Conservation (phyloP, 2,113 vertebrate species). For the Sciurus niger region DNA sequence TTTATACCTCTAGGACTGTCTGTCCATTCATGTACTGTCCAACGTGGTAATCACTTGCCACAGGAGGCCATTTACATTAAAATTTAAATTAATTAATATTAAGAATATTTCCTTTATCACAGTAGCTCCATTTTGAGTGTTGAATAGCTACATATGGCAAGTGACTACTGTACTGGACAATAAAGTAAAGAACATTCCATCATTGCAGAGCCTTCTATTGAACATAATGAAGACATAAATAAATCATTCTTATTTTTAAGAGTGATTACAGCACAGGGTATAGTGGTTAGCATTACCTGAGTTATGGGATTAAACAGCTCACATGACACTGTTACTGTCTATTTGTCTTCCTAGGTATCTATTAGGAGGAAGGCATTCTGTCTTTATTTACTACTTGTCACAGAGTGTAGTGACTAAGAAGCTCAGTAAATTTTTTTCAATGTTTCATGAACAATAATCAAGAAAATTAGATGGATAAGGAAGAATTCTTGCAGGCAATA, state of each 20-base stretch:
- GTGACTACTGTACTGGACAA: neutral
- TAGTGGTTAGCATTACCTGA: neutral
- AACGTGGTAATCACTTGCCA: neutral
- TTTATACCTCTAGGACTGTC: neutral
- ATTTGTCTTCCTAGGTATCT: neutral
- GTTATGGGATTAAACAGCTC: neutral
- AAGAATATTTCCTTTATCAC: neutral
- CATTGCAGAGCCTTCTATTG: neutral
- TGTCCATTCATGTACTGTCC: neutral
- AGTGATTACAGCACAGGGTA: neutral
- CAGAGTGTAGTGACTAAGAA: neutral
- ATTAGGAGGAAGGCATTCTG: neutral
- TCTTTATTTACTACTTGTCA: neutral
- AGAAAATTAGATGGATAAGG: neutral
- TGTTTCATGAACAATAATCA: neutral
- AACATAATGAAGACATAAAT: neutral
- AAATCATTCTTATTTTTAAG: neutral
- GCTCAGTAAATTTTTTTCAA: neutral
- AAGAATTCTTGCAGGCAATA: neutral
- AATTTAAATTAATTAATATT: constrained; percentile 42
- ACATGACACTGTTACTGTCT: neutral
- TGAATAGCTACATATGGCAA: neutral
- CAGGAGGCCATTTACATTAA: neutral
- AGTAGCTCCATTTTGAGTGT: neutral
- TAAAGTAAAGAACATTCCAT: neutral